A percentile compares a stretch with the other conserved stretches of the same genome.
phyloP scores from a whole-genome alignment of 2,797 vertebrate genomes.

The Ptychobarbus kaznakovi region DNA sequence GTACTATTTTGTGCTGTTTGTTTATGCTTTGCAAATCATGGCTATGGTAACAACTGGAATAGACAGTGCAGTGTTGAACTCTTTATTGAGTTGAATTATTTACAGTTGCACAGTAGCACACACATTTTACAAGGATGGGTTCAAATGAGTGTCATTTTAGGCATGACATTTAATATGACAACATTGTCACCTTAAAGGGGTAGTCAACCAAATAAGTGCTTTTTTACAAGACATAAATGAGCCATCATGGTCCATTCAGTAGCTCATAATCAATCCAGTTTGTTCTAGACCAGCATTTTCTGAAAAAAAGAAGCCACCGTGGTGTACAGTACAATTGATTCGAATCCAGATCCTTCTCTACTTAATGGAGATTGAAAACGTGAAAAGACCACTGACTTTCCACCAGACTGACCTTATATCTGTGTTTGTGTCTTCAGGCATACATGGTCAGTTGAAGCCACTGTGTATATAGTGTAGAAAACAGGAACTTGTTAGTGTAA shows the following conservation, averaged over 20 bases:
- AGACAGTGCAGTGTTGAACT: not conserved
- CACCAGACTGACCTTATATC: not conserved
- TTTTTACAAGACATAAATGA: not conserved
- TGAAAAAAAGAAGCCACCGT: not conserved
- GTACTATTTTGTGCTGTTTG: conserved; percentile 9
- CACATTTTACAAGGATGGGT: not conserved
- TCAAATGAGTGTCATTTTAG: not conserved
- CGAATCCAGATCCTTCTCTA: not conserved
- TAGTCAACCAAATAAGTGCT: too few species aligned
- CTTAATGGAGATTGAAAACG: not conserved
- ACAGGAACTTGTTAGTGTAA: not conserved
- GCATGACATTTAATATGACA: not conserved
- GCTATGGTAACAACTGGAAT: not conserved
- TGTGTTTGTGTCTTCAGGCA: conserved; percentile 64
- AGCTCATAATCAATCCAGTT: not conserved
- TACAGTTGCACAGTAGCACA: not conserved
- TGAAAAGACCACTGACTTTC: not conserved
- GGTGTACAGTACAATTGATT: not conserved
- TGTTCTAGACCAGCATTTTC: not conserved
- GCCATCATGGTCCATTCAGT: not conserved
- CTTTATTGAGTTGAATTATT: conserved; percentile 24
- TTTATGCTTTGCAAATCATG: conserved; percentile 1
- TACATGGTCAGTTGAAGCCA: conserved; percentile 86
- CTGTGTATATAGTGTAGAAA: conserved; percentile 63
- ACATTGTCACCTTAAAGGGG: not conserved